Conservation (phyloP, 2,113 vertebrate species). For the Pyrgilauda ruficollis region DNA sequence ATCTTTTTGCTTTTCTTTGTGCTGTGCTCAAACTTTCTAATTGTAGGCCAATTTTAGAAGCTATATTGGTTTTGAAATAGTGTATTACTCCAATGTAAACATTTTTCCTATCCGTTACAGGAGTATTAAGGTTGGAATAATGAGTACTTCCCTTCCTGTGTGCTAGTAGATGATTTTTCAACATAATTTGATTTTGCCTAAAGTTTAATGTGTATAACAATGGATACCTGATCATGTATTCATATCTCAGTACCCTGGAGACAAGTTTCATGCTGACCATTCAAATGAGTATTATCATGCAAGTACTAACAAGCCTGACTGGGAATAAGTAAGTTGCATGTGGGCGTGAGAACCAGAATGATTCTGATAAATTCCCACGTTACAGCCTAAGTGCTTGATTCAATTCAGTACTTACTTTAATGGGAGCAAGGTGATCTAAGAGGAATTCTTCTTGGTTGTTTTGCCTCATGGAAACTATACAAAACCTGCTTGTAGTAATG, state of each 20-base stretch:
- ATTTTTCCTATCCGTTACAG: background rate
- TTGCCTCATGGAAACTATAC: background rate
- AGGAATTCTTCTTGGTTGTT: background rate
- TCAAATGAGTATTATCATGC: background rate
- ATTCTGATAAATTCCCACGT: constrained; percentile 52
- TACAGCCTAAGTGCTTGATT: background rate
- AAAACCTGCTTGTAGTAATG: background rate
- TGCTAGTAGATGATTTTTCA: constrained; percentile 30
- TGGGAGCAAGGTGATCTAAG: background rate
- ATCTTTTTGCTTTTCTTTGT: background rate
- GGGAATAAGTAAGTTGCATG: background rate
- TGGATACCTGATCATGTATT: background rate
- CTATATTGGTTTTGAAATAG: background rate
- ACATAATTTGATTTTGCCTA: constrained; percentile 9
- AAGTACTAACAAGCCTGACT: constrained; percentile 38
- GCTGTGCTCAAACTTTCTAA: background rate
- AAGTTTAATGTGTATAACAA: constrained; percentile 24
- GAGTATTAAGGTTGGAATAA: background rate
- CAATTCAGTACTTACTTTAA: background rate
- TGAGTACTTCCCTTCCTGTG: background rate
- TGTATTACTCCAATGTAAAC: constrained; percentile 13
- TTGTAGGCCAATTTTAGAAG: background rate
- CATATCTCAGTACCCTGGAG: background rate
- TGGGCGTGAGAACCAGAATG: constrained; percentile 37
- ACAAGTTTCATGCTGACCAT: constrained; percentile 33